Base-by-base conservation (phyloP, 92 coral and sea anemone genomes). In the Blastomussa wellsi region DNA sequence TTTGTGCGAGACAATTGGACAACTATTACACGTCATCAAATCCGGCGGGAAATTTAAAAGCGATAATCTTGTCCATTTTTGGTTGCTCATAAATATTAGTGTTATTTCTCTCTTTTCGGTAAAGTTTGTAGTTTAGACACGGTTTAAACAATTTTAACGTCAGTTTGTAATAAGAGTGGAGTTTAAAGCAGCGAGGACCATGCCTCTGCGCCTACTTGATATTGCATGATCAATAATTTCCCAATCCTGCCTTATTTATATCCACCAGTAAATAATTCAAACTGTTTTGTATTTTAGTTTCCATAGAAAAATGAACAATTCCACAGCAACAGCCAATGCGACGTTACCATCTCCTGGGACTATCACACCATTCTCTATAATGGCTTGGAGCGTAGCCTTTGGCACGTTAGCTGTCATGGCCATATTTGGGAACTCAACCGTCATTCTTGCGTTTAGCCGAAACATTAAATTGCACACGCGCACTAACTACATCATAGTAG, bases 351-450 rank as follows among this genome's bases (percentile, higher is more conserved):
- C 31, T 22, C 19, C 71, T 42, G 28, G 60, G 57, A n/a, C 11
- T 28, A 53, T 72, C 3, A 72, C 78, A 14, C 55, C 86, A 16
- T 59, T 82, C 29, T 73, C 86, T 14, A 22, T 38, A 11, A 86
- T 92, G 89, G 95, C 95, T 13, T 92, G 95, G 93, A 87, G 91
- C 53, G 69, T 82, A 8, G 95, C 85, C 10, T 79, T 86, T 65
- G 95, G 95, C 14, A 90, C 81, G 24, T 59, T 92, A 32, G 90
- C 93, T 29, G 91, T 90, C 38, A 90, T 92, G 93, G 91, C 93
- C 31, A 88, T 89, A 70, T 90, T 92, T 68, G 95, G 95, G 33
- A 92, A 92, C 74, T 82, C 84, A 19, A 92, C 86, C 82, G 95
- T 92, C 0, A 87, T 92, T 82, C 37, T 82, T 32, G 93, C 92